Base-by-base conservation (phyloP, 1,140 invertebrate genomes). In the Colletes latitarsis region DNA sequence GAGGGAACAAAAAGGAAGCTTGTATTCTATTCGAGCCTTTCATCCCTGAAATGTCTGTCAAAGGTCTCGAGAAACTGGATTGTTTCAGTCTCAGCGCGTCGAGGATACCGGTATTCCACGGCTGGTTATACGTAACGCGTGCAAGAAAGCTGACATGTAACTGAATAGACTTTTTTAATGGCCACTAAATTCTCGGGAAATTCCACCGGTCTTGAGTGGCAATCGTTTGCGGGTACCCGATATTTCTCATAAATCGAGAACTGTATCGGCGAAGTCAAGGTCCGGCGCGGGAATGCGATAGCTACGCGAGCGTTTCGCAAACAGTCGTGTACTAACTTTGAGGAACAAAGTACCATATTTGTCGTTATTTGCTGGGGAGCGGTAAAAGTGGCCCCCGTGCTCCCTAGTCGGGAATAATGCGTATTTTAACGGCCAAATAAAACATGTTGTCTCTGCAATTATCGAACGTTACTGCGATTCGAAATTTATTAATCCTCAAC, bases 211-310 rank as follows among this genome's bases (percentile, higher is more conserved):
- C 17, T 60, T 62, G 55, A 57, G 21, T 60, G 43, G 66, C 43
- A 49, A 77, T 77, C 75, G 46, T 39, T 19, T 21, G 9, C 14
- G 43, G 60, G n/a, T 8, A 14, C 46, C 46, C 64, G 74, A 78
- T 78, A 78, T 72, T 72, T 78, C 77, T 46, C 77, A 72, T 78
- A 78, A 63, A 72, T 69, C 69, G 53, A 72, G 55, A 63, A 72
- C 57, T 63, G 17, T 78, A 64, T 62, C 58, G 46, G 19, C 46
- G 77, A 63, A 78, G 77, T 78, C 77, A 78, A 78, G 77, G 77
- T 78, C 77, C 77, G 69, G 12, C 17, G 17, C 14, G 58, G 69
- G 77, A 78, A 78, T 64, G 69, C 58, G 55, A 52, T 53, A 53
- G 63, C 46, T 46, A 2, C 60, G 46, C 12, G 73, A 49, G 76